Base-by-base conservation (phyloP, 2,888 invertebrate species). In the Caenorhabditis sp. region DNA sequence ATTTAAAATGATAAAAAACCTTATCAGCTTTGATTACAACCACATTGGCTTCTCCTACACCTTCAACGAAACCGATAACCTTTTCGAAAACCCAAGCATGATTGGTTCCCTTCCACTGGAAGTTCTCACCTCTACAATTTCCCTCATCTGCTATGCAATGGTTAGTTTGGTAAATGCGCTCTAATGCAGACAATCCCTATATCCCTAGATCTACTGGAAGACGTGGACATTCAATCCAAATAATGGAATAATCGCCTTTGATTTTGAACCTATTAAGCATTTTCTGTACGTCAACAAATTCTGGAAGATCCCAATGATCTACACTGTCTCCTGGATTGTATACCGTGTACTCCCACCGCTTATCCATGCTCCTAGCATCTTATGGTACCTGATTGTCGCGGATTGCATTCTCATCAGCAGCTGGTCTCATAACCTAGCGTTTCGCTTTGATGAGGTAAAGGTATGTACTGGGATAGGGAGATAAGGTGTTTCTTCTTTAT, bases 21-120 rank as follows among this genome's bases (percentile, higher is more conserved):
- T 32, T 13, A 2, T 13, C 13, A 40, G 40, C 11, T 40, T 40
- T 13, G 82, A 83, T 15, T 85, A 77, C 56, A 76, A 85, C 47
- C 83, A 82, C 50, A 53, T 58, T 4, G 76, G 80, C 47, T 67
- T 81, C 5, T 85, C 87, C n/a, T 87, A 85, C 28, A 77, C 82
- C 1, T 87, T 85, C 56, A 44, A 55, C 22, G 47, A 70, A 40
- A 72, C 76, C 35, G 70, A 53, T 0, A 78, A 65, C 13, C 58
- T 78, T 20, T 67, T 56, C 22, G 85, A 87, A 53, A 85, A 87
- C 35, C 83, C 87, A 32, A 87, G 85, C 65, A 56, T 61, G 22
- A 79, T 82, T 60, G 80, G 85, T 44, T 85, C 85, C 69, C 77
- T 85, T 9, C 84, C 84, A 22, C 58, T 87, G 44, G 85, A 87